Evolutionary conservation across 2,113 vertebrate species (phyloP).

Genomic region (Pycnonotus jocosus): DNA sequence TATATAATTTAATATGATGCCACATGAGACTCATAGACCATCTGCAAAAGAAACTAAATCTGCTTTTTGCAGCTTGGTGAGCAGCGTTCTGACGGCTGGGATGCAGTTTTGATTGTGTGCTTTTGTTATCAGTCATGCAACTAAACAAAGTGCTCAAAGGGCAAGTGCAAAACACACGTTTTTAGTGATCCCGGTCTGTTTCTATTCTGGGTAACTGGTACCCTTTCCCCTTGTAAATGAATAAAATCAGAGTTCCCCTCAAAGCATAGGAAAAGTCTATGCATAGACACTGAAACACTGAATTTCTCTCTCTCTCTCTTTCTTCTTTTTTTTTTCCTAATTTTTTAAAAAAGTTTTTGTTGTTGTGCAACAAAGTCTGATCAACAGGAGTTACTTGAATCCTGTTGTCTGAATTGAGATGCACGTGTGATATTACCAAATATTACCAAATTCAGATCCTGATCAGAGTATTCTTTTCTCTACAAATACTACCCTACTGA

Average conservation of each 20-base stretch:
- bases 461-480: not conserved
- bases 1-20: conserved; percentile 84
- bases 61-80: conserved; percentile 64
- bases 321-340: not conserved
- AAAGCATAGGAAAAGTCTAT: not conserved
- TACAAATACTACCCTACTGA: not conserved
- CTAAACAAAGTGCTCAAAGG: not conserved
- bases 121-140: not conserved
- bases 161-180: not conserved
- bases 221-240: not conserved
- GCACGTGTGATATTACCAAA: not conserved
- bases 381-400: not conserved
- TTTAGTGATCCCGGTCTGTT: not conserved
- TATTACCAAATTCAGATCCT: not conserved
- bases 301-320: not conserved
- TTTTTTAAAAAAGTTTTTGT: no score
- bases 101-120: not conserved
- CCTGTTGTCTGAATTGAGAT: not conserved
- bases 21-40: conserved; percentile 79
- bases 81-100: conserved; percentile 21
- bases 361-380: not conserved
- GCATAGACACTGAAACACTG: not conserved
- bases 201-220: not conserved
- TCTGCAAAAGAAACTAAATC: conserved; percentile 73
- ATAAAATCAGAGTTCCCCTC: not conserved